Evolutionary conservation across 2,797 vertebrate species (phyloP).

Genomic region (Micromesistius poutassou): DNA sequence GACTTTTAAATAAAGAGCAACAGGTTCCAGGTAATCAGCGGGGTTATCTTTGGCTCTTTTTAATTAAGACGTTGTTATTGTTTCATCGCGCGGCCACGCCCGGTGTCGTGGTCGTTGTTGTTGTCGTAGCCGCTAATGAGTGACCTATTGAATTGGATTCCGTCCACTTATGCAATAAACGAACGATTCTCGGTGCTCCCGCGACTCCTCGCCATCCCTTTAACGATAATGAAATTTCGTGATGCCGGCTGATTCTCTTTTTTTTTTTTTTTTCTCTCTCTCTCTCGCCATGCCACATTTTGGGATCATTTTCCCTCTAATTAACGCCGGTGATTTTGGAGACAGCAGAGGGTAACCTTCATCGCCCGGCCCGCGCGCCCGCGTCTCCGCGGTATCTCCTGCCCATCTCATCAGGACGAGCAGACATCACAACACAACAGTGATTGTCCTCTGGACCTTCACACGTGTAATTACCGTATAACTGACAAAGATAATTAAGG

Average conservation of each 20-base stretch:
- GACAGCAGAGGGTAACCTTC: conserved; percentile 42
- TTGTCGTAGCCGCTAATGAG: not conserved
- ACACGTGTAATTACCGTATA: conserved; percentile 69
- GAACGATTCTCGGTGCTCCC: not conserved
- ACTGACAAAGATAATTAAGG: conserved; percentile 70
- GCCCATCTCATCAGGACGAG: conserved; percentile 49
- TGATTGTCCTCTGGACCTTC: conserved; percentile 67
- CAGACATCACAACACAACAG: conserved; percentile 57
- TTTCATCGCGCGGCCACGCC: not conserved
- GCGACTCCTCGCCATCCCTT: not conserved
- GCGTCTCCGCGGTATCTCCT: conserved; percentile 29
- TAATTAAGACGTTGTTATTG: not conserved
- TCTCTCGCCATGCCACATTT: conserved; percentile 11
- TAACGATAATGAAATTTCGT: conserved; percentile 28
- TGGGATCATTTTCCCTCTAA: conserved; percentile 27
- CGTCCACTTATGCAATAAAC: not conserved
- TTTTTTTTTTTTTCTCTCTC: no score
- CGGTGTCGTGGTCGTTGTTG: not conserved
- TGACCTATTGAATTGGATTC: not conserved
- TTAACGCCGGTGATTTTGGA: conserved; percentile 31
- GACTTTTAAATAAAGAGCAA: conserved; percentile 1
- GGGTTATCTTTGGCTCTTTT: not conserved
- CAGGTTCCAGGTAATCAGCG: not conserved
- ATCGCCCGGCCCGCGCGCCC: conserved; percentile 7
- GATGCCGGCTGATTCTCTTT: conserved; percentile 20